Conservation (phyloP, 1,140 invertebrate species). For the Pemphigus obesinymphae region DNA sequence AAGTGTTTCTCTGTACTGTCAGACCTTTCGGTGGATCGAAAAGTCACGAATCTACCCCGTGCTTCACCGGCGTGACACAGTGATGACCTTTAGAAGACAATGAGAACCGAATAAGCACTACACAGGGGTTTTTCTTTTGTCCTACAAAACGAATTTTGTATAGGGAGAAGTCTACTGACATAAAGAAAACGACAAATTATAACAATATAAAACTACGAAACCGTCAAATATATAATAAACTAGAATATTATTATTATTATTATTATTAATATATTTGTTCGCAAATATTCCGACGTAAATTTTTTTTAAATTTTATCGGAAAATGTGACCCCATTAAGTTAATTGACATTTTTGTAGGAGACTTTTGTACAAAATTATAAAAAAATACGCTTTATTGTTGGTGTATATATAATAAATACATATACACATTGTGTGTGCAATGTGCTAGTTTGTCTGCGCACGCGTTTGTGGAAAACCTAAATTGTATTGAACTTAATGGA, state of each 20-base stretch:
- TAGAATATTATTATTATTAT: neutral
- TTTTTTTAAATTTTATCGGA: neutral
- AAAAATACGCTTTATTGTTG: neutral
- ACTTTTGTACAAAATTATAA: neutral
- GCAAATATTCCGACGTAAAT: neutral
- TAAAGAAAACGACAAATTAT: neutral
- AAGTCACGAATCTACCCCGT: conserved; percentile 20
- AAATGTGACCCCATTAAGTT: neutral
- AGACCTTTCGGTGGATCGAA: conserved; percentile 35
- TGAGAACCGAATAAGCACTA: neutral
- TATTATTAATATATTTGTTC: neutral
- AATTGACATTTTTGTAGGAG: conserved; percentile 4
- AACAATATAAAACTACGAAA: neutral
- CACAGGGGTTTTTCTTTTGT: conserved; percentile 23
- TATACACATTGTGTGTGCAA: neutral
- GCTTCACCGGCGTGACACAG: neutral
- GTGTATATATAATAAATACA: neutral
- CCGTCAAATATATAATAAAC: neutral
- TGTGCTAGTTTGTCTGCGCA: neutral
- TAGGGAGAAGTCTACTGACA: neutral
- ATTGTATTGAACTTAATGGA: conserved; percentile 30
- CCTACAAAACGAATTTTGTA: neutral
- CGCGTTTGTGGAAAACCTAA: neutral
- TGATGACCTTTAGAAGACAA: conserved; percentile 37
- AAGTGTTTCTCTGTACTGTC: neutral